A percentile compares a stretch with the other conserved stretches of the same genome.
Conservation (phyloP, 2,888 invertebrate species). For the Tetropium fuscum region DNA sequence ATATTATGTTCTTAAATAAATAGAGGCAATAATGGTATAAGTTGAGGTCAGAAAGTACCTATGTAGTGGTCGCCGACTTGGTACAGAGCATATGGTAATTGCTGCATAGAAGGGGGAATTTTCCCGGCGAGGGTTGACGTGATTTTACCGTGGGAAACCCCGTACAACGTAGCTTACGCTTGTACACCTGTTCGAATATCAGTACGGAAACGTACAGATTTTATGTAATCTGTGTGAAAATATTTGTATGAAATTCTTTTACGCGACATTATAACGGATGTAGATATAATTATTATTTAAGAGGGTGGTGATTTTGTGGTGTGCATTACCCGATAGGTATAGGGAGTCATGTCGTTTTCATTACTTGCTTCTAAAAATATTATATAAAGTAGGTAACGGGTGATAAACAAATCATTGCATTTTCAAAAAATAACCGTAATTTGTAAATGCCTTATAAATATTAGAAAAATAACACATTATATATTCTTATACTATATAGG, state of each 20-base stretch:
- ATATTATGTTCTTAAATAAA: no score
- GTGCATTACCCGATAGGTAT: slow-evolving; percentile 16
- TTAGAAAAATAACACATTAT: no score
- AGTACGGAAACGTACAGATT: slow-evolving; percentile 22
- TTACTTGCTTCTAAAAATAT: no score
- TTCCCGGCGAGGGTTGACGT: slow-evolving; percentile 54
- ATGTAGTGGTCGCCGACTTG: slow-evolving; percentile 35
- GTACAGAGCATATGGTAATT: slow-evolving; percentile 47
- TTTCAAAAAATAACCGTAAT: no score
- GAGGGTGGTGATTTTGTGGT: slow-evolving; percentile 15
- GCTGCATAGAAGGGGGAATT: slow-evolving; percentile 43
- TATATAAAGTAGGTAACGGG: no score
- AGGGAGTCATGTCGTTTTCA: slow-evolving; percentile 5
- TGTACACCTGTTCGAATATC: slow-evolving; percentile 41
- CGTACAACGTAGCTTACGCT: slow-evolving; percentile 26
- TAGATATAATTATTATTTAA: slow-evolving; percentile 21
- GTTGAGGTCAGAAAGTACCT: slow-evolving; percentile 23
- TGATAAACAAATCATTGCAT: no score
- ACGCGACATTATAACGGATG: slow-evolving; percentile 21
- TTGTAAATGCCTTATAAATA: no score
- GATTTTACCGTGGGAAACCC: slow-evolving; percentile 59
- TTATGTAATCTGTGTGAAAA: slow-evolving; percentile 32
- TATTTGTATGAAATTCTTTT: slow-evolving; percentile 32
- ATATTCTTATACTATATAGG: no score
- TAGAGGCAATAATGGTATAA: slow-evolving; percentile 1